phyloP scores from a whole-genome alignment of 64 coral and sea anemone species.

The Astreopora myriophthalma region DNA sequence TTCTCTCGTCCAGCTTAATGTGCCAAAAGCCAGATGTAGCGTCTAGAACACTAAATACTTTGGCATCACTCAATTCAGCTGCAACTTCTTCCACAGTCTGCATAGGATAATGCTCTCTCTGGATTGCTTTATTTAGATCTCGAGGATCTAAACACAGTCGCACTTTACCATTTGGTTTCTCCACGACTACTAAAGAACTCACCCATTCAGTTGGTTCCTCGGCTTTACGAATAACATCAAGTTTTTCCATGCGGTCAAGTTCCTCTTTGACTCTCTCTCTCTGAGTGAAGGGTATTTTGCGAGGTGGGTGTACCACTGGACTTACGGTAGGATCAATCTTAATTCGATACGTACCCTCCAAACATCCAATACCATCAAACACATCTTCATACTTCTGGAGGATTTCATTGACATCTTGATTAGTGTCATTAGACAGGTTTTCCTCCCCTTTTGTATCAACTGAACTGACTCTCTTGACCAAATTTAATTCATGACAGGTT shows the following conservation, averaged over 20 bases:
- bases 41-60: conserved; percentile 27
- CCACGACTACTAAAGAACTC: conserved; percentile 15
- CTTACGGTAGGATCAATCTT: conserved; percentile 2
- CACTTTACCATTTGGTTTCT: no score
- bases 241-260: conserved; percentile 27
- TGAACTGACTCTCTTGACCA: no score
- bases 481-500: not conserved
- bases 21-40: conserved; percentile 42
- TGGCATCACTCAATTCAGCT: conserved; percentile 22
- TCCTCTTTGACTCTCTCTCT: conserved; percentile 13
- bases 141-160: conserved; percentile 29
- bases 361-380: conserved; percentile 1
- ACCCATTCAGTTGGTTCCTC: conserved; percentile 15
- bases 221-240: not conserved
- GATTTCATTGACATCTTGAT: not conserved
- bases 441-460: no score
- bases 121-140: no score
- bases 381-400: conserved; percentile 5
- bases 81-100: conserved; percentile 17
- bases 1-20: conserved; percentile 16
- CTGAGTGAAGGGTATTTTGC: not conserved
- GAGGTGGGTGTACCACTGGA: conserved; percentile 34
- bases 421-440: not conserved
- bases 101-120: no score
- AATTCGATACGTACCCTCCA: not conserved